Base-by-base conservation (phyloP, 2,113 vertebrate genomes). In the Lanius collurio region DNA sequence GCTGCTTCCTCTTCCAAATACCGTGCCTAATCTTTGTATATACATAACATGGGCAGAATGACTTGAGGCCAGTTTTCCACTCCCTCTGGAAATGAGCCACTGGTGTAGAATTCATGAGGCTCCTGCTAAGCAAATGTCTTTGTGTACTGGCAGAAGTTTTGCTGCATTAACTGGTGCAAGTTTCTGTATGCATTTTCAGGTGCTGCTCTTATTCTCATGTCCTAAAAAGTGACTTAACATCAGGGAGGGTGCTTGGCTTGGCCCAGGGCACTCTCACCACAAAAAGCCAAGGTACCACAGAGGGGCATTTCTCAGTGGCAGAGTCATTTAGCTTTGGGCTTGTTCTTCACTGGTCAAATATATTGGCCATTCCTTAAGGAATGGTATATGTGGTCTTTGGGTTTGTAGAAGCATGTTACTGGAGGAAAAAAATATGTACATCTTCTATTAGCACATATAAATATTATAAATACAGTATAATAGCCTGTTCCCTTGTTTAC, bases 331-430 rank as follows among this genome's bases (percentile, higher is more conserved):
- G 42, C 63, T 70, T 80, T 86, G 78, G 64, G 60, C 79, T 93
- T 74, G 49, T 91, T 97, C 35, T 85, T 96, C 75, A 47, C 52
- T 90, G 63, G 24, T 74, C 90, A 90, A 94, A 93, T 83, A 33
- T 59, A 44, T 69, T 97, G 91, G 47, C 70, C 37, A 37, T 37
- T 37, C 93, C 87, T 91, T 53, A n/a, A 90, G 63, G 87, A 70
- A 71, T 37, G 23, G 30, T 35, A 1, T 11, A 4, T 15, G 11
- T 69, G 49, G 41, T 70, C 42, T 81, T 67, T 3, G 21, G 44
- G 46, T 76, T 70, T 76, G 41, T 56, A 67, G 50, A 76, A 90
- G 28, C 5, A 6, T 49, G 21, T 88, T 74, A 73, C 30, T n/a
- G 1, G 2, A 83, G 63, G 39, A 63, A 73, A 56, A 57, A 62